A percentile compares a stretch with the other conserved stretches of the same genome.
phyloP scores from a whole-genome alignment of 1,140 invertebrate species.

The Microplitis mediator region DNA sequence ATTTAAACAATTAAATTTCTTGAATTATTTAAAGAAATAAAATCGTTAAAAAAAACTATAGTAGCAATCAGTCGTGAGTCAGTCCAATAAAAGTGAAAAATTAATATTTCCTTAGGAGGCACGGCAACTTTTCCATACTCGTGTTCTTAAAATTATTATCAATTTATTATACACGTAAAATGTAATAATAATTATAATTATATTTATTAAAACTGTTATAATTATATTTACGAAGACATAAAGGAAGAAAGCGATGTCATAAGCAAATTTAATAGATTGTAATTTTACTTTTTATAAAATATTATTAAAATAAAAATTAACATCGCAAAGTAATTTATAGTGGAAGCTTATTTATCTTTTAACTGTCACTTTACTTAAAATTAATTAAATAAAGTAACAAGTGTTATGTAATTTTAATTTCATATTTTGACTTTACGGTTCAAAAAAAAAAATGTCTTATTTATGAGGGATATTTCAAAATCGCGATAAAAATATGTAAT shows the following conservation, averaged over 20 bases:
- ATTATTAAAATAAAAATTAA: not conserved
- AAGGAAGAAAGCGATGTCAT: conserved; percentile 39
- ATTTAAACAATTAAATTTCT: not conserved
- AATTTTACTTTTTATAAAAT: not conserved
- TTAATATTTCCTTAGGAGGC: conserved; percentile 38
- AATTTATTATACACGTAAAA: not conserved
- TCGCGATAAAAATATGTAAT: too few relatives aligned
- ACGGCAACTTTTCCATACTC: conserved; percentile 38
- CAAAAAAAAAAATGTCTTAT: not conserved
- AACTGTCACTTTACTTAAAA: too few relatives aligned
- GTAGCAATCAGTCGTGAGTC: conserved; percentile 22
- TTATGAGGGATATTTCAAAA: too few relatives aligned
- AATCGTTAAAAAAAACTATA: not conserved
- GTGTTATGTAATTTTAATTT: not conserved
- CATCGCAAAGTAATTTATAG: conserved; percentile 7
- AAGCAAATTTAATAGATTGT: conserved; percentile 32
- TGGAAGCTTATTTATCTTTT: not conserved
- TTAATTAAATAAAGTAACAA: not conserved
- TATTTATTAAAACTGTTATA: conserved; percentile 27
- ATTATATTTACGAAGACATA: conserved; percentile 29
- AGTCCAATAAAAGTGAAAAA: conserved; percentile 11
- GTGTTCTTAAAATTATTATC: conserved; percentile 9
- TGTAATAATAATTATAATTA: not conserved
- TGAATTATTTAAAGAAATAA: not conserved
- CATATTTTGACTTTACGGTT: not conserved